Evolutionary conservation across 2,113 vertebrate species (phyloP).

Genomic region (Eretmochelys imbricata): DNA sequence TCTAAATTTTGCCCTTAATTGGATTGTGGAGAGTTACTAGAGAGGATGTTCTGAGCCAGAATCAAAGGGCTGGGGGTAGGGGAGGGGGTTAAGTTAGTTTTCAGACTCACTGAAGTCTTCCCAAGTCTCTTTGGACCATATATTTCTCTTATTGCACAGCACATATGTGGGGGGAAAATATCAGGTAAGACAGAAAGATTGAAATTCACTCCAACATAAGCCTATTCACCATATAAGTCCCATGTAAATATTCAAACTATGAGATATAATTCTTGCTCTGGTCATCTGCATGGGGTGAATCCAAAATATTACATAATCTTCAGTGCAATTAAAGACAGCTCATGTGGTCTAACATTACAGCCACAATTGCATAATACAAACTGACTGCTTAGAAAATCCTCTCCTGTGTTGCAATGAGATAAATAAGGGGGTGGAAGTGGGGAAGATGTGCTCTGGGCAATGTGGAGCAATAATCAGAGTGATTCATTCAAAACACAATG

Average conservation of each 20-base stretch:
- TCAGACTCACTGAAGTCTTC: background rate
- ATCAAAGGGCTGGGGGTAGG: background rate
- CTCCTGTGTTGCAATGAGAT: background rate
- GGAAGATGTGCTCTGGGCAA: background rate
- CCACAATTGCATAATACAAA: background rate
- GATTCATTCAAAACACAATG: background rate
- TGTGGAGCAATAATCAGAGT: background rate
- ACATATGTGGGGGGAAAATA: background rate
- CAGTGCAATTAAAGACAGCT: background rate
- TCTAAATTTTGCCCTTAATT: background rate
- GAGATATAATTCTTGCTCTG: background rate
- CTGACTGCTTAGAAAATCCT: background rate
- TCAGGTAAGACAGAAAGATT: background rate
- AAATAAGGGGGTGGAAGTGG: background rate
- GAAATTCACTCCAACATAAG: background rate
- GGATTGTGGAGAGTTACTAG: background rate
- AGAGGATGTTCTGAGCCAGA: background rate
- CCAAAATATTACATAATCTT: background rate
- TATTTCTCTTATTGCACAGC: background rate
- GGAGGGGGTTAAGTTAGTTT: background rate
- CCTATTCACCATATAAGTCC: background rate
- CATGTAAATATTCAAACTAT: constrained; percentile 9
- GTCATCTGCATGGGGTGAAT: background rate
- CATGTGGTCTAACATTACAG: background rate
- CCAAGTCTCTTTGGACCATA: background rate